A percentile compares a stretch with the other conserved stretches of the same genome.
Evolutionary conservation across 2,888 invertebrate species (phyloP).

Genomic region (Scelioninae gen. 2): DNA sequence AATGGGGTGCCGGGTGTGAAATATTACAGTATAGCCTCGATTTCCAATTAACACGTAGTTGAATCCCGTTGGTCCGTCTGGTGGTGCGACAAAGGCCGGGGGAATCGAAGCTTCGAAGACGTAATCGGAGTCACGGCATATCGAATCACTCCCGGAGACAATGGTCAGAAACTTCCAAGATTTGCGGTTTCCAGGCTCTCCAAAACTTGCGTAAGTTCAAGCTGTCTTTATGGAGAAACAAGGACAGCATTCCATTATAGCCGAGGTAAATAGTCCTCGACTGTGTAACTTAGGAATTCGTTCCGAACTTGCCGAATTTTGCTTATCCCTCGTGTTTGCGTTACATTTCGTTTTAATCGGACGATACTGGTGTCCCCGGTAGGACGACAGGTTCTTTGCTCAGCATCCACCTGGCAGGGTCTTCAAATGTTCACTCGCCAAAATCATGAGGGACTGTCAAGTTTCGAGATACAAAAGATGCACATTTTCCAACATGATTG

Average conservation of each 20-base stretch:
- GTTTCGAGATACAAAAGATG: too few species aligned
- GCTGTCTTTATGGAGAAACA: conserved; percentile 53
- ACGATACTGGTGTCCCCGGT: neutral
- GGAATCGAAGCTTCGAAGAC: conserved; percentile 52
- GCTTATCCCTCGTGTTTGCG: conserved; percentile 22
- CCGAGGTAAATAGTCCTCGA: conserved; percentile 50
- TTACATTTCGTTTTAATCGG: conserved; percentile 24
- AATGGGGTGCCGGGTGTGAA: conserved; percentile 8
- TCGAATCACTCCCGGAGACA: conserved; percentile 60
- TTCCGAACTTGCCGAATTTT: conserved; percentile 34
- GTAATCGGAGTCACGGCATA: conserved; percentile 57
- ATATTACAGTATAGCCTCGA: conserved; percentile 31
- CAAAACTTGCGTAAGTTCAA: conserved; percentile 55
- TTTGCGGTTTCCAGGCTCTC: conserved; percentile 59
- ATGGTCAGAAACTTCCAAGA: conserved; percentile 60
- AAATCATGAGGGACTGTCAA: too few species aligned
- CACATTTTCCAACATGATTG: too few species aligned
- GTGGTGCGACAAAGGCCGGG: conserved; percentile 41
- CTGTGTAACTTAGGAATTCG: conserved; percentile 28
- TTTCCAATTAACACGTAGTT: conserved; percentile 46
- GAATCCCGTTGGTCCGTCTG: conserved; percentile 36
- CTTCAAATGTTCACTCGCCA: too few species aligned
- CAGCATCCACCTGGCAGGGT: too few species aligned
- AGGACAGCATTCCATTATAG: conserved; percentile 48
- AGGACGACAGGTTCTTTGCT: too few species aligned